Conservation (phyloP, 2,888 invertebrate genomes). For the Eugnorisma glareosa region DNA sequence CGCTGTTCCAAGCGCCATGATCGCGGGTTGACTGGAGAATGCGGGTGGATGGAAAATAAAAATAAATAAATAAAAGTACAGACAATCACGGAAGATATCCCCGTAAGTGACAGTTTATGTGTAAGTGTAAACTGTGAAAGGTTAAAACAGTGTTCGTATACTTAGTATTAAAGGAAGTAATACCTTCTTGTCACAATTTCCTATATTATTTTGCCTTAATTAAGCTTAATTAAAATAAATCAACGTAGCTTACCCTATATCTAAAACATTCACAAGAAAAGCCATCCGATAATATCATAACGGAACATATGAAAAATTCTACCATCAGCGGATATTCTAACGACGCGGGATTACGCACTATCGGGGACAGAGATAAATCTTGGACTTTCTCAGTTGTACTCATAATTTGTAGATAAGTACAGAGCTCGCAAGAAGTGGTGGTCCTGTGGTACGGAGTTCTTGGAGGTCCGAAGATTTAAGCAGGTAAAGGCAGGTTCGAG, state of each 20-base stretch:
- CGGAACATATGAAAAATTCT: conserved; percentile 50
- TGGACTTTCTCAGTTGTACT: conserved; percentile 62
- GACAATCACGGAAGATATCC: no score
- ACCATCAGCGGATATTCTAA: conserved; percentile 60
- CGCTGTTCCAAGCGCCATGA: no score
- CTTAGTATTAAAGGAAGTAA: background rate
- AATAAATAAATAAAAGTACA: no score
- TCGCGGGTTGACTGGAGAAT: no score
- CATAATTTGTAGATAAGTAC: conserved; percentile 66
- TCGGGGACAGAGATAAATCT: conserved; percentile 61
- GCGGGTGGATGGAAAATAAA: no score
- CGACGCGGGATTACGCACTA: conserved; percentile 58
- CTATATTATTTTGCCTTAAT: background rate
- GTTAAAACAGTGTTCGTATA: no score
- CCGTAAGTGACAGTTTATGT: no score
- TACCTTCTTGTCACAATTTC: background rate
- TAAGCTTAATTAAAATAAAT: conserved; percentile 5
- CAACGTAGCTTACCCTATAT: background rate
- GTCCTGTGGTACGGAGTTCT: background rate
- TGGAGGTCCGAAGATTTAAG: background rate
- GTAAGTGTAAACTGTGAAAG: no score
- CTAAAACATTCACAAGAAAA: conserved; percentile 38
- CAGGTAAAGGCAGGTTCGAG: no score
- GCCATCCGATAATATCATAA: conserved; percentile 39
- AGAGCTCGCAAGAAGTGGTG: conserved; percentile 4